phyloP scores from a whole-genome alignment of 2,797 vertebrate species.

The Danio kyathit region DNA sequence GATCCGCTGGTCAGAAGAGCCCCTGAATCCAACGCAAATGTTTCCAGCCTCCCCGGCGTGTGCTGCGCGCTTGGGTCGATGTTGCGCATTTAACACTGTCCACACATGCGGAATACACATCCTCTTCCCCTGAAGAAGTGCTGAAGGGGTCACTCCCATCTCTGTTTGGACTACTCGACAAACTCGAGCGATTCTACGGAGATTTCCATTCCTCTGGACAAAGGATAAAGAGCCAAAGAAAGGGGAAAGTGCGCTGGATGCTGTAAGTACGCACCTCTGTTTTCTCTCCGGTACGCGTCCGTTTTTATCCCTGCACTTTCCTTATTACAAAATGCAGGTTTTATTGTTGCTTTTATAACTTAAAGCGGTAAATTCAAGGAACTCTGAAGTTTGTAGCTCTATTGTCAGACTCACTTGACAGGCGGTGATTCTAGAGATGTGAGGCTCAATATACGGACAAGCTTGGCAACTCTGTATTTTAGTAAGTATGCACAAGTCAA shows the following conservation, averaged over 20 bases:
- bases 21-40: constrained; percentile 31
- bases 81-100: constrained; percentile 30
- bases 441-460: constrained; percentile 22
- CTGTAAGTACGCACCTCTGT: constrained; percentile 41
- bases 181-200: constrained; percentile 16
- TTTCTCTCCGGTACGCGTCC: not conserved
- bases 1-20: constrained; percentile 18
- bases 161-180: constrained; percentile 31
- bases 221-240: constrained; percentile 38
- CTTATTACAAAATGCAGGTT: not conserved
- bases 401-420: not conserved
- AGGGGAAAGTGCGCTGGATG: constrained; percentile 28
- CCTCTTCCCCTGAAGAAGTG: not conserved
- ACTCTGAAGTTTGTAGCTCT: constrained; percentile 12
- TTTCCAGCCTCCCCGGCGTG: constrained; percentile 12
- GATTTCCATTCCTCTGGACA: constrained; percentile 4
- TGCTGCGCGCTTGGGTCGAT: constrained; percentile 28
- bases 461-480: constrained; percentile 1
- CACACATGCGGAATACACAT: constrained; percentile 41
- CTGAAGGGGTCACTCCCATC: constrained; percentile 13
- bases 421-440: constrained; percentile 11
- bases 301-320: not conserved
- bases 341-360: not conserved
- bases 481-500: not conserved
- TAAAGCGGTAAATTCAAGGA: not conserved